Evolutionary conservation across 2,797 vertebrate genomes (phyloP), one percentile per base, ranked within the genome.

Genomic region (Anableps anableps): DNA sequence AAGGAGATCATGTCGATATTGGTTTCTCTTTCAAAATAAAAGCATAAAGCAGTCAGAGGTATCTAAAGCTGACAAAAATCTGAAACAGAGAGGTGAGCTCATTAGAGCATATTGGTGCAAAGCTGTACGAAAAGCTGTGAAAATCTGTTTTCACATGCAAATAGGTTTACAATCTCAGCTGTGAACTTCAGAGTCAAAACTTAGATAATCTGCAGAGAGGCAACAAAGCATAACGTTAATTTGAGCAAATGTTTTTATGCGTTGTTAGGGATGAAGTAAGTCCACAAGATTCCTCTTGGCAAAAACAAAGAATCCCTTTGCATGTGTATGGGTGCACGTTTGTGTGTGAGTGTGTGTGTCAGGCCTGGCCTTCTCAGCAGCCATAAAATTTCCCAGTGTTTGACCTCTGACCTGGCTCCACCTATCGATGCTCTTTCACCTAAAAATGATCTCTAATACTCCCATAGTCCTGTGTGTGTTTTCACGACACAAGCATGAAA

Each of bases 381-480:
- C 26, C 10, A 0, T 88, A 83, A 85, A 87, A 88, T 80, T 89
- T 74, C 26, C 68, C 66, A 78, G 77, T 88, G 77, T 91, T 85
- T 90, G 80, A 93, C 91, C 88, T 77, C 47, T 80, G 81, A 75
- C 74, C 81, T 75, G 82, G 55, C 77, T 90, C 78, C 83, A 83
- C 14, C 75, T 83, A 87, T 82, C 75, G n/a, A 10, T 51, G 5
- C 86, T 83, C 87, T 91, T 78, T 80, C 81, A 83, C 66, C 45
- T 84, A 58, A 51, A 88, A 41, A 51, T 72, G 83, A 87, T 82
- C 82, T 80, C 36, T 80, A 16, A 64, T 74, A 83, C 75, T 80
- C 41, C 72, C 78, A 76, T 87, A 88, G 91, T 87, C 77, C 75
- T 70, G 23, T 26, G 47, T 68, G 58, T 81, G 85, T 88, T 91